Base-by-base conservation (phyloP, 2,113 vertebrate genomes). In the Sapajus apella region DNA sequence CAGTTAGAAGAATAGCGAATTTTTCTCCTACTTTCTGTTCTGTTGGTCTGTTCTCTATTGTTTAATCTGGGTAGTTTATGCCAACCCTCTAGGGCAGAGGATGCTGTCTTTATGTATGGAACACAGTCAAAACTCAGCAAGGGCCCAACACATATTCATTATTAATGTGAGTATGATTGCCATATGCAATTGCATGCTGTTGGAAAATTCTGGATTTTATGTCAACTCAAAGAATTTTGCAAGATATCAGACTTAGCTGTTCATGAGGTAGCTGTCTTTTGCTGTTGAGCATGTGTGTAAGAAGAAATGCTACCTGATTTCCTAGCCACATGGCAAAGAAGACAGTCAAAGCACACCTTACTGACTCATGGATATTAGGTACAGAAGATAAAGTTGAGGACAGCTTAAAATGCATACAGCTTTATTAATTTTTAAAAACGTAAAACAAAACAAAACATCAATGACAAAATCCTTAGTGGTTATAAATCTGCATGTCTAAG, bases 281-380 rank as follows among this genome's bases (percentile, higher is more conserved):
- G 3, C 40, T 35, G 1, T 8, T 1, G 30, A 82, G 8, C 1
- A 2, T 17, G 5, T 55, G 14, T 17, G 0, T 37, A 45, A 52
- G 61, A 66, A 87, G 43, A 87, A 61, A 75, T 11, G 12, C 16
- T 27, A 8, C 85, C 25, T 11, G 30, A 10, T 43, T 40, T 66
- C 64, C 37, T 47, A 47, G 10, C 16, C 17, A n/a, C 7, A 5
- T 27, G 86, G 27, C 18, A 43, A 50, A 55, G 45, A 61, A 52
- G 30, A 43, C 10, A 21, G 21, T 94, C 25, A 66, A 55, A 50
- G 3, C 14, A 61, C 21, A 47, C 16, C 9, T 91, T n/a, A 66
- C 12, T 0, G 25, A 23, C 85, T 87, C 40, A 66, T 10, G 70
- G 11, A 77, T 68, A 61, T 3, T 56, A 11, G 23, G 10, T 30